These are phyloP conservation scores for Ascaphus truei DNA, from an alignment of 2,113 vertebrate species.

Conservation along the genomic window DNA sequence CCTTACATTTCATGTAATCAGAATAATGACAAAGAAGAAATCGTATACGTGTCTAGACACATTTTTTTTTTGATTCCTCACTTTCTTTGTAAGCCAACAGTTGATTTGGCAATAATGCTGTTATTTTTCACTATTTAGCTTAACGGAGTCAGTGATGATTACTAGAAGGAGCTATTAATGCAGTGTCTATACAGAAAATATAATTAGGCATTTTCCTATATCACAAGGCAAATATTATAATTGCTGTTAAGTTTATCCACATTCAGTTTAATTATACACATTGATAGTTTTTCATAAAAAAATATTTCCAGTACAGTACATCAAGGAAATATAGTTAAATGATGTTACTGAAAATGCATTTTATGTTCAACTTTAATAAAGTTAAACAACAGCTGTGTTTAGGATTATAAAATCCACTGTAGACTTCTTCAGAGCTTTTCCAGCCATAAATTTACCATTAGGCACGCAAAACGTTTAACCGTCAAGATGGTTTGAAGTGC, in stretches of 20 bases:
- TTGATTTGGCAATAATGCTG: neutral
- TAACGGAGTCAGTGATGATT: no score
- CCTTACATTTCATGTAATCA: no score
- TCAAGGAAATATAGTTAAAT: neutral
- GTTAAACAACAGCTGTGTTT: constrained; percentile 48
- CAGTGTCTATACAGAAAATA: neutral
- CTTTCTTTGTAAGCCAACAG: neutral
- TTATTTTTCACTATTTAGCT: no score
- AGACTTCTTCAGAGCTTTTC: constrained; percentile 45
- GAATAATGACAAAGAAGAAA: no score
- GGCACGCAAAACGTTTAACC: constrained; percentile 46
- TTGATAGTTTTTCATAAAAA: neutral
- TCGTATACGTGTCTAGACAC: neutral
- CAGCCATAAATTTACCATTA: constrained; percentile 44
- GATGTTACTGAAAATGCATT: constrained; percentile 13
- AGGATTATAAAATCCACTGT: constrained; percentile 43
- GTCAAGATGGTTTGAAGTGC: constrained; percentile 39
- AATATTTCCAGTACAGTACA: neutral
- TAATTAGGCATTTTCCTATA: neutral
- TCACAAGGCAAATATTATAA: neutral
- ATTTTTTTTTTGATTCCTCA: neutral
- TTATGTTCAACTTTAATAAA: constrained; percentile 33
- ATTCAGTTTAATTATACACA: neutral
- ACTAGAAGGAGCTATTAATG: neutral
- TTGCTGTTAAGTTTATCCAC: neutral